Base-by-base conservation (phyloP, 2,113 vertebrate genomes). In the Saguinus midas region DNA sequence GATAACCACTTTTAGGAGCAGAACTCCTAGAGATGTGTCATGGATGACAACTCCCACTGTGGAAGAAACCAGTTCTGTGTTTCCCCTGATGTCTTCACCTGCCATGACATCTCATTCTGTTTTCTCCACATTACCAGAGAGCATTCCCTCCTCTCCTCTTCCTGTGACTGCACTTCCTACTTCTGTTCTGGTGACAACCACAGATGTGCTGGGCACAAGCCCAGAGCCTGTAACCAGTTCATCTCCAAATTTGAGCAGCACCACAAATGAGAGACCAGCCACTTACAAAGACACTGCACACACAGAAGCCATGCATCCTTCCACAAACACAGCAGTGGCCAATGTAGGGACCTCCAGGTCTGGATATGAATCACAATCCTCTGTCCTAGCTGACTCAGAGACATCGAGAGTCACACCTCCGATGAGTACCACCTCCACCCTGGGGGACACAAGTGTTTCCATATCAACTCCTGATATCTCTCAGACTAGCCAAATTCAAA, bases 251-350 rank as follows among this genome's bases (percentile, higher is more conserved):
- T 8, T 17, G 2, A 64, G 18, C 25, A 16, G 8, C 18, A 12
- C 64, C 8, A 0, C 16, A 12, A 23, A 17, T 2, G 37, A 45
- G 0, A 37, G 29, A 45, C 14, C 0, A 12, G 3, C 9, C 50
- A 14, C 52, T 14, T 27, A 40, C 27, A 40, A 58, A 61, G 50
- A 6, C 52, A 58, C 20, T 7, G 57, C 18, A 70, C 9, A 12
- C 20, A 27, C 14, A 12, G 50, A 61, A 23, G 1, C 10, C n/a
- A 20, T 27, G n/a, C 14, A 32, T 3, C 29, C 7, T 45, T 57
- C 80, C 1, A 12, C 10, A 68, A 27, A 58, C 16, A 23, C 37
- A 17, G 29, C 45, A 29, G 45, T 23, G 21, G 27, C 27, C 52
- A 48, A 25, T 0, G 29, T 43, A n/a, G 43, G 9, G 14, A 83